Percentiles rank a stretch among this genome's conserved stretches.
Evolutionary conservation across 1,140 invertebrate genomes (phyloP).

Genomic region (Drosophila cardini): DNA sequence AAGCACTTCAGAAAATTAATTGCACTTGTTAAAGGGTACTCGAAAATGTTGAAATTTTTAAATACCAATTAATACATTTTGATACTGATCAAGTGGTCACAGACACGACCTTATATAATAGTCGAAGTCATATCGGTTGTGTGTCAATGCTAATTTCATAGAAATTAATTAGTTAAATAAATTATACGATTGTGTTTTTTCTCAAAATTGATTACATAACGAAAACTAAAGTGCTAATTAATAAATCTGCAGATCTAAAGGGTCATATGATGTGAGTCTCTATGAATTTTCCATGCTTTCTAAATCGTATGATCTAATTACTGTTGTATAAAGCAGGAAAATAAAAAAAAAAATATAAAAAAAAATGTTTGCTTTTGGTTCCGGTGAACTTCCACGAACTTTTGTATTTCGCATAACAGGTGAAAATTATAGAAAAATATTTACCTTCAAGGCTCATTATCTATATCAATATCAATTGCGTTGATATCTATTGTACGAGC

Average conservation of each 20-base stretch:
- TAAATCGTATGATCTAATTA: constrained; percentile 53
- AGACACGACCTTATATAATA: constrained; percentile 30
- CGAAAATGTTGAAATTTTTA: constrained; percentile 12
- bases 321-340: constrained; percentile 17
- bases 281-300: constrained; percentile 35
- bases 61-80: constrained; percentile 40
- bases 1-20: constrained; percentile 21
- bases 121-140: background rate
- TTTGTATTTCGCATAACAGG: constrained; percentile 12
- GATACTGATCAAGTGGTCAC: constrained; percentile 33
- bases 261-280: constrained; percentile 61
- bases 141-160: background rate
- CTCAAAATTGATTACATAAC: background rate
- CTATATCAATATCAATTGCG: constrained; percentile 64
- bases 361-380: constrained; percentile 45
- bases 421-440: constrained; percentile 69
- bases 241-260: background rate
- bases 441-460: constrained; percentile 54
- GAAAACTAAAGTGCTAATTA: constrained; percentile 19
- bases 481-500: constrained; percentile 55
- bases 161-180: constrained; percentile 1
- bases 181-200: background rate
- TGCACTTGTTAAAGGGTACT: constrained; percentile 28
- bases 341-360: constrained; percentile 11
- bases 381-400: constrained; percentile 39